Percentiles rank a stretch among this genome's conserved stretches.
Evolutionary conservation across 2,888 invertebrate genomes (phyloP).

Genomic region (Nemapogon koenigi): DNA sequence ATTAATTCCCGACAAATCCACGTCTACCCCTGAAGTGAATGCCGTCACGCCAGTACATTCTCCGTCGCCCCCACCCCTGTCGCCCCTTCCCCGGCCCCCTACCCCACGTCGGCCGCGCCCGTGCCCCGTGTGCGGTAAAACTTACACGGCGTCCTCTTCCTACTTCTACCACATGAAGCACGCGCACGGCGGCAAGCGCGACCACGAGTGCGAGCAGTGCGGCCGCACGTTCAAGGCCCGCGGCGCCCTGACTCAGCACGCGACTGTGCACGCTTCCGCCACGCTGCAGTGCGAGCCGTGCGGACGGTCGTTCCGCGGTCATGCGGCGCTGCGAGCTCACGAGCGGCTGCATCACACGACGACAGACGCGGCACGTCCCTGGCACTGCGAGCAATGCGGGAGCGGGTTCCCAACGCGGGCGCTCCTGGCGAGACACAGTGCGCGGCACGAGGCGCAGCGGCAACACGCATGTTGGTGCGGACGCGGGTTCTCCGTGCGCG

Average conservation of each 20-base stretch:
- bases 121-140: conserved; percentile 53
- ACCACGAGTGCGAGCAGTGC: conserved; percentile 50
- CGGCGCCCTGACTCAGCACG: conserved; percentile 46
- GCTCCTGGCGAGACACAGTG: conserved; percentile 43
- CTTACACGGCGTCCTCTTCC: conserved; percentile 49
- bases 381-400: conserved; percentile 31
- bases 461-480: conserved; percentile 52
- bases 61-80: neutral
- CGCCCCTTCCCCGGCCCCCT: neutral
- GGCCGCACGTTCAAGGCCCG: conserved; percentile 50
- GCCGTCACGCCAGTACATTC: neutral
- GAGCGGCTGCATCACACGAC: conserved; percentile 29
- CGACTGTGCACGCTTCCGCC: conserved; percentile 42
- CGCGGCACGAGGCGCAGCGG: conserved; percentile 40
- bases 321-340: conserved; percentile 57
- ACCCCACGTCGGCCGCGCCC: conserved; percentile 28
- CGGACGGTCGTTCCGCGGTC: conserved; percentile 50
- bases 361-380: conserved; percentile 40
- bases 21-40: neutral
- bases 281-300: conserved; percentile 49
- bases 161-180: conserved; percentile 61
- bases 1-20: neutral
- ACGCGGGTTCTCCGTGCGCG: conserved; percentile 46
- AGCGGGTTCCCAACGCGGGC: conserved; percentile 52
- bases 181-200: conserved; percentile 49